These are phyloP conservation scores for Lateolabrax maculatus DNA, from an alignment of 2,797 vertebrate genomes.

Conservation along the genomic window DNA sequence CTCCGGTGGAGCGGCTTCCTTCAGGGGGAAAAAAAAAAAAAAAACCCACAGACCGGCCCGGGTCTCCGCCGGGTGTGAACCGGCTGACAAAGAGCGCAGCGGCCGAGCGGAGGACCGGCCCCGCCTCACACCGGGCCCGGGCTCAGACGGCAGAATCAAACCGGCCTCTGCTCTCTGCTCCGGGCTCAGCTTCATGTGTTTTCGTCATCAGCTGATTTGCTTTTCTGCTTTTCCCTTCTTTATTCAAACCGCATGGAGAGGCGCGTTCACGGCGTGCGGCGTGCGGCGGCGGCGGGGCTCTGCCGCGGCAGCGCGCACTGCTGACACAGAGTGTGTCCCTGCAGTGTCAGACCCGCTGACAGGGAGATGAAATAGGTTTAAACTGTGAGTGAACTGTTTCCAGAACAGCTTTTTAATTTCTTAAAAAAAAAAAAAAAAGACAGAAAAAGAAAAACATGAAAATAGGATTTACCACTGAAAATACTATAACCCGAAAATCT, in stretches of 20 bases:
- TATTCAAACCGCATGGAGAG: constrained; percentile 70
- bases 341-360: not conserved
- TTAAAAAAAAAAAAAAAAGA: not conserved
- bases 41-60: constrained; percentile 43
- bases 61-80: constrained; percentile 30
- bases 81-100: constrained; percentile 72
- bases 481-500: not conserved
- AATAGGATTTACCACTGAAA: not conserved
- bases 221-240: constrained; percentile 47
- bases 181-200: constrained; percentile 27
- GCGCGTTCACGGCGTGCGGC: constrained; percentile 70
- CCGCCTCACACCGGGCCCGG: constrained; percentile 33
- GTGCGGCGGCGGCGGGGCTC: constrained; percentile 56
- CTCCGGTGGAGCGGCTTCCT: constrained; percentile 34
- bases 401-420: not conserved
- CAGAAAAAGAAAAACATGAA: not conserved
- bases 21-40: no score
- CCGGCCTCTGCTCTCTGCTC: not conserved
- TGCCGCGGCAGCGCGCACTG: constrained; percentile 66
- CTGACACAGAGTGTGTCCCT: constrained; percentile 32
- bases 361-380: not conserved
- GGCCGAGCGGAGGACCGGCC: constrained; percentile 37
- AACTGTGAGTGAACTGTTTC: no score
- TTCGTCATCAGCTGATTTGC: constrained; percentile 43
- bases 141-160: constrained; percentile 23